Evolutionary conservation across 2,113 vertebrate species (phyloP), one percentile per base, ranked within the genome.

Genomic region (Neolamprologus falcicula): DNA sequence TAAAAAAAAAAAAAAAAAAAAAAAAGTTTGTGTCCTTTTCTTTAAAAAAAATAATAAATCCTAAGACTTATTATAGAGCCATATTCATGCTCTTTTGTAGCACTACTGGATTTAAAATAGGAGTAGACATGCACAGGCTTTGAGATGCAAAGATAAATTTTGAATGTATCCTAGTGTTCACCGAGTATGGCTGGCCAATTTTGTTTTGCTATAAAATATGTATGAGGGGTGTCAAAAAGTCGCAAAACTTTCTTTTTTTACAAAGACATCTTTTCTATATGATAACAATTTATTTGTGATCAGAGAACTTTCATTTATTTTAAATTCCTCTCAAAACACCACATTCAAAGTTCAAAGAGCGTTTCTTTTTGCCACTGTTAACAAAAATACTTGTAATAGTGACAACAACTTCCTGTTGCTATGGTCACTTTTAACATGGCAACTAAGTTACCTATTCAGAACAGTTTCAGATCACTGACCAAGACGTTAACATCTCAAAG

Each of bases 381-480:
- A 88, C 7, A 73, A 42, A 80, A 19, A 68, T 8, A 82, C 26
- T 37, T 53, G 52, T 53, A 42, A 92, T 82, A 31, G 53, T 53
- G 63, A 85, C 83, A 7, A 92, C 5, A 21, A 4, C 52, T 40
- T 71, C 33, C 68, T 84, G 87, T 91, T 92, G 83, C 83, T 83
- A 80, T 83, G 82, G 85, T 73, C 71, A 14, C 73, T 87, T 78
- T 83, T 90, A 87, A 86, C 83, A 86, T 86, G 82, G 86, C 83
- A 92, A 91, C 79, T 83, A 89, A 83, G 83, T 83, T 47, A 89
- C 71, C 82, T 68, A 53, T 89, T 93, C 28, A 63, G 19, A 89
- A 53, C 21, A 89, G 68, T 80, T 81, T 71, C 78, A 53, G 83
- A 24, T 80, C 80, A 71, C 31, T 28, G 9, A 88, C 28, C 40